These are phyloP conservation scores for Cyclura pinguis DNA, from an alignment of 2,797 vertebrate genomes.

Conservation along the genomic window DNA sequence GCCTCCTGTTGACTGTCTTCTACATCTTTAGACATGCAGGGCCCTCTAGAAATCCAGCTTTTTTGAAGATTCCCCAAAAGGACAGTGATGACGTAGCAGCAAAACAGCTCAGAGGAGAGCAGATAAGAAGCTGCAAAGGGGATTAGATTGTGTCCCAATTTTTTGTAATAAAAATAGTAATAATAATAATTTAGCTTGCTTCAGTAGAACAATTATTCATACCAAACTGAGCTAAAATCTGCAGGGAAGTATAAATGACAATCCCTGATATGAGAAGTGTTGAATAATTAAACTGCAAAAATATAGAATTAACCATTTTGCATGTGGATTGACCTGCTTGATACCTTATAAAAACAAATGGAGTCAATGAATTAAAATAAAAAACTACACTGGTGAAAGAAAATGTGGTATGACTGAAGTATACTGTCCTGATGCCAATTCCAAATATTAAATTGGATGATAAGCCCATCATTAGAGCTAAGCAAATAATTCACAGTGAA, in stretches of 20 bases:
- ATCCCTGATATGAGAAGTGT: background rate
- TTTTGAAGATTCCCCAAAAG: background rate
- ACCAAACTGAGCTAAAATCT: background rate
- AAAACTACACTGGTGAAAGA: background rate
- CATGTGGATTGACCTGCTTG: background rate
- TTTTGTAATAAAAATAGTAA: background rate
- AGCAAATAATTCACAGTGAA: conserved; percentile 41
- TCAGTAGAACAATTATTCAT: background rate
- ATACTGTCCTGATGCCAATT: conserved; percentile 43
- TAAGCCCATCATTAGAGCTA: conserved; percentile 49
- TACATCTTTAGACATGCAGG: too few relatives aligned
- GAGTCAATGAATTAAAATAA: conserved; percentile 21
- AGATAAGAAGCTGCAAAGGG: background rate
- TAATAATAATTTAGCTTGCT: background rate
- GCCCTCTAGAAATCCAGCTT: background rate
- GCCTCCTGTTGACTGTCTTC: too few relatives aligned
- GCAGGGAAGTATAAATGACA: background rate
- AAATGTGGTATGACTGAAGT: background rate
- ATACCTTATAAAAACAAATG: conserved; percentile 2
- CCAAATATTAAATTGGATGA: conserved; percentile 21
- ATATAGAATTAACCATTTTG: conserved; percentile 2
- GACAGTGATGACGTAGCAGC: background rate
- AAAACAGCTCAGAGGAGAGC: background rate
- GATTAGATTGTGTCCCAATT: background rate
- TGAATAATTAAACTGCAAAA: conserved; percentile 13